Conservation (phyloP, 2,888 invertebrate genomes). For the Drosophila subsilvestris region DNA sequence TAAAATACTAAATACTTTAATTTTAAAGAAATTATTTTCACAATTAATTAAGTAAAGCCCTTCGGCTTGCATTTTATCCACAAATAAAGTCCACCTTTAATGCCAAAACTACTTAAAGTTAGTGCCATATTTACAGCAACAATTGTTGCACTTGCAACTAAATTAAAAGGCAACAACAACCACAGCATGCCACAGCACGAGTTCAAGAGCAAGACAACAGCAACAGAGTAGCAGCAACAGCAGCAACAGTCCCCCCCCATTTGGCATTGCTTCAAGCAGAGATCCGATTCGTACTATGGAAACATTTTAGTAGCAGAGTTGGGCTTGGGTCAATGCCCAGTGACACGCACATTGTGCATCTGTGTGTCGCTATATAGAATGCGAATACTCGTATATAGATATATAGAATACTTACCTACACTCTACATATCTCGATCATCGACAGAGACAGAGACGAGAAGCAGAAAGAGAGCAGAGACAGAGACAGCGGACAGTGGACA, state of each 20-base stretch:
- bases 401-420: neutral
- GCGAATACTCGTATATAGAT: neutral
- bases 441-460: neutral
- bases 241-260: neutral
- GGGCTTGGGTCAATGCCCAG: constrained; percentile 16
- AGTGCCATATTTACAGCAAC: neutral
- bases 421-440: constrained; percentile 6
- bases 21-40: no score
- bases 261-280: neutral
- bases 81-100: no score
- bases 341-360: neutral
- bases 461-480: neutral
- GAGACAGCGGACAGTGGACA: neutral
- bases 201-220: neutral
- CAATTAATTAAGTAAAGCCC: no score
- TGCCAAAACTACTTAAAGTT: no score
- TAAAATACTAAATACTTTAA: no score
- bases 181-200: neutral
- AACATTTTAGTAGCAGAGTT: neutral
- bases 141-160: neutral
- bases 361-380: neutral
- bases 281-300: neutral
- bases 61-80: no score
- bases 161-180: neutral
- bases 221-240: neutral